Percentiles rank a stretch among this genome's conserved stretches.
Conservation (phyloP, 1,140 invertebrate species). For the Tetramorium simillimum region DNA sequence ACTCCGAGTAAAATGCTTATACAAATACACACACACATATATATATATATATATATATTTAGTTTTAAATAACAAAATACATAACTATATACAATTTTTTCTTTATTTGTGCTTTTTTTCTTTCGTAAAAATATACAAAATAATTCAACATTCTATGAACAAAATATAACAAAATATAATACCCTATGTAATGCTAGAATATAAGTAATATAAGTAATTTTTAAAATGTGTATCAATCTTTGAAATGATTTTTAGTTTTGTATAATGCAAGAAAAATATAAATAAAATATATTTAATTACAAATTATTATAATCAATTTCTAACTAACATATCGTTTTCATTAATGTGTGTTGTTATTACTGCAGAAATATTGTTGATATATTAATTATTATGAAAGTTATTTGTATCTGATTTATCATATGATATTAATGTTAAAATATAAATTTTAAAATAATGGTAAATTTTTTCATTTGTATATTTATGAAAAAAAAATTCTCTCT, state of each 20-base stretch:
- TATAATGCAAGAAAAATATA: neutral
- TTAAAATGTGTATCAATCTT: neutral
- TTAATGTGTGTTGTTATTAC: neutral
- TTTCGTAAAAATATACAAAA: neutral
- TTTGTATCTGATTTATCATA: neutral
- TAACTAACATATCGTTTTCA: neutral
- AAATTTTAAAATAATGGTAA: neutral
- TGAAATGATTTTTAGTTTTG: neutral
- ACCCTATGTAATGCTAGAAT: neutral
- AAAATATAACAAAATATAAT: no score
- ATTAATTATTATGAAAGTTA: neutral
- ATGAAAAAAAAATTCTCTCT: neutral
- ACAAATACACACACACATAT: neutral
- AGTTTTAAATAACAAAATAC: neutral
- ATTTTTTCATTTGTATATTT: neutral
- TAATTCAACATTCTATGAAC: neutral
- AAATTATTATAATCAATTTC: neutral
- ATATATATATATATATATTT: neutral
- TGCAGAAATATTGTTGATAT: no score
- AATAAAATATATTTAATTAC: neutral
- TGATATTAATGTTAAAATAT: neutral
- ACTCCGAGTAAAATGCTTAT: neutral
- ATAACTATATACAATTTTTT: neutral
- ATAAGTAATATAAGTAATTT: neutral
- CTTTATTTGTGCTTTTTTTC: neutral